Conservation (phyloP, 2,888 invertebrate species). For the Andrena haemorrhoa region DNA sequence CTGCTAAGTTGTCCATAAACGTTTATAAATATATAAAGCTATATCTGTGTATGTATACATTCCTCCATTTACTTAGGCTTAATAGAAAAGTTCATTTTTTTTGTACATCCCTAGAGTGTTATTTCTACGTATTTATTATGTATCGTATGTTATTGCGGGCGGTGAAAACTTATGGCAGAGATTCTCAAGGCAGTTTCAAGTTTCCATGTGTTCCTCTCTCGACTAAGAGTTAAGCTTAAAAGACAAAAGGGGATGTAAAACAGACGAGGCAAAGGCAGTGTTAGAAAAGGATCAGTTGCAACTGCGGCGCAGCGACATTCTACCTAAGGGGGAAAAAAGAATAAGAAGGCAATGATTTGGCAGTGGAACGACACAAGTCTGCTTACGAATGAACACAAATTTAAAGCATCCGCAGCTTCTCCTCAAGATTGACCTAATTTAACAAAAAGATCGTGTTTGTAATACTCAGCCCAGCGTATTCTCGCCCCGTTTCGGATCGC, state of each 20-base stretch:
- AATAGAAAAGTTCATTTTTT: conserved; percentile 57
- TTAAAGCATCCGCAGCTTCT: conserved; percentile 8
- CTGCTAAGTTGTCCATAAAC: conserved; percentile 41
- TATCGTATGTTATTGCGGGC: conserved; percentile 45
- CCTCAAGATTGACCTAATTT: conserved; percentile 2
- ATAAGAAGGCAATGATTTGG: conserved; percentile 39
- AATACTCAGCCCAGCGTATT: conserved; percentile 46
- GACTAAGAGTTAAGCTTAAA: not conserved
- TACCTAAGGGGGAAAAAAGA: conserved; percentile 3
- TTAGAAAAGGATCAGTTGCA: conserved; percentile 17
- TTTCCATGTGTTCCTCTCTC: not conserved
- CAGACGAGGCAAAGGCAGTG: conserved; percentile 46
- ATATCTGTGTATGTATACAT: conserved; percentile 64
- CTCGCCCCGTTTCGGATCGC: conserved; percentile 10
- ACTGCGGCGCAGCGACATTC: conserved; percentile 10
- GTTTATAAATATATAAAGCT: conserved; percentile 72
- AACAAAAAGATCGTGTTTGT: conserved; percentile 24
- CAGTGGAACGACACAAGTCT: conserved; percentile 39
- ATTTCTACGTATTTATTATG: conserved; percentile 53
- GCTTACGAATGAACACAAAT: conserved; percentile 47
- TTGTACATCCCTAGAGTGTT: conserved; percentile 70
- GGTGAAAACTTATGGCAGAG: conserved; percentile 49
- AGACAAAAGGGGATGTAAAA: conserved; percentile 4
- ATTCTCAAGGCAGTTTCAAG: conserved; percentile 37
- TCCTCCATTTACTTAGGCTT: conserved; percentile 63